Conservation (phyloP, 1,140 invertebrate species). For the Drosophila equinoxialis region DNA sequence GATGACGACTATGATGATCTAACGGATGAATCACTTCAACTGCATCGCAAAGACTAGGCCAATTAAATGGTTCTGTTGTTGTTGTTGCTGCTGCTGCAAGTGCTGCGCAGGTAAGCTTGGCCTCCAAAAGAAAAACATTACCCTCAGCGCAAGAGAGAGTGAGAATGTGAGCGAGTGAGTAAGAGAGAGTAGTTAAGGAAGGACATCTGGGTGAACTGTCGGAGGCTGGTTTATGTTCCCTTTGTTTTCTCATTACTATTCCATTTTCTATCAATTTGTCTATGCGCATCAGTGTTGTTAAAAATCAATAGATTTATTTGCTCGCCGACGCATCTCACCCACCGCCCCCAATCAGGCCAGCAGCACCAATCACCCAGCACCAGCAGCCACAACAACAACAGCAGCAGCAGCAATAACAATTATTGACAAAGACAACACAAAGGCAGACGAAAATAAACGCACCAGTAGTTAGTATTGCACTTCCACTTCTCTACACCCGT, state of each 20-base stretch:
- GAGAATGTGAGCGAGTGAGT: no score
- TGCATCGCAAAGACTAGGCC: conserved; percentile 18
- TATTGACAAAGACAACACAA: background rate
- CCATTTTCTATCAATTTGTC: conserved; percentile 18
- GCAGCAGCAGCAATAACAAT: background rate
- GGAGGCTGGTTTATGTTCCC: background rate
- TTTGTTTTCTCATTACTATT: conserved; percentile 35
- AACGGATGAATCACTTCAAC: conserved; percentile 60
- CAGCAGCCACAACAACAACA: background rate
- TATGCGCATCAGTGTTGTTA: conserved; percentile 48
- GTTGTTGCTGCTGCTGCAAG: conserved; percentile 2
- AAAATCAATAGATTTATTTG: conserved; percentile 70
- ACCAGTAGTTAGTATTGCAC: conserved; percentile 5
- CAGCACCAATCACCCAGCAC: background rate
- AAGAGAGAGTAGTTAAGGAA: no score
- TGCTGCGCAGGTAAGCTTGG: conserved; percentile 73
- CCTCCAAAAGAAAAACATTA: conserved; percentile 50
- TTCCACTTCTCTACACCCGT: background rate
- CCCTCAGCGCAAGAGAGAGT: background rate
- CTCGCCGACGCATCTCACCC: background rate
- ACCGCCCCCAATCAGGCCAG: background rate
- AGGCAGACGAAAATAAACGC: background rate
- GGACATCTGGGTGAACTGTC: background rate
- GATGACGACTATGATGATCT: conserved; percentile 48
- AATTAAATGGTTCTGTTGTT: conserved; percentile 23